Base-by-base conservation (phyloP, 1,140 invertebrate genomes). In the Anoplolepis gracilipes region DNA sequence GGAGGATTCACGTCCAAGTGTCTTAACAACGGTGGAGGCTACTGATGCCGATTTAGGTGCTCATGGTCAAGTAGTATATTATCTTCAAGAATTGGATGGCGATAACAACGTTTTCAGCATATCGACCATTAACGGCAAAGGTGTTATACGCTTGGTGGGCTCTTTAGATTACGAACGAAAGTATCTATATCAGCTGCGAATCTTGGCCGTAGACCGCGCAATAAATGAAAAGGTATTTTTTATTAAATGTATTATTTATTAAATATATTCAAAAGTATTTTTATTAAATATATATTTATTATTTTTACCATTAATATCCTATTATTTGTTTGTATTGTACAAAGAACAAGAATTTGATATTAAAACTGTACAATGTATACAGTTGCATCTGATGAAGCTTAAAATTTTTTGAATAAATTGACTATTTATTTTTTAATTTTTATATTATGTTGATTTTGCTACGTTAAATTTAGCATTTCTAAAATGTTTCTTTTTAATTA, bases 11-110 rank as follows among this genome's bases (percentile, higher is more conserved):
- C 94, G 95, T 1, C 96, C 97, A 0, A 96, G 97, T 16, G 95
- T 98, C 85, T 94, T 99, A 33, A 96, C 97, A 2, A 97, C 97
- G 1, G 96, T 99, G 13, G 97, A 98, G 95, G 98, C 98, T 1
- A 98, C 96, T 1, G 98, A 99, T 93, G 96, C 96, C 39, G 98
- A 99, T 93, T 98, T 98, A 95, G 98, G 98, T 22, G 97, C 98
- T 79, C 99, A 98, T 91, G 98, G 98, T 25, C 98, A 99, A 96
- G 96, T 97, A 19, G 95, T 97, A 13, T 97, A 97, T 89, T 96
- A 97, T 88, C 94, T 97, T n/a, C 97, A 98, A 95, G 97, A 98
- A 92, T 93, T 97, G 25, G 97, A 98, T 78, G 97, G 97, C 7
- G 97, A 98, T 86, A 96, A 97, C 72, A 96, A 97, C 64, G 95